Percentiles rank a stretch among this genome's conserved stretches.
Conservation (phyloP, 1,140 invertebrate genomes). For the Cepaea nemoralis region DNA sequence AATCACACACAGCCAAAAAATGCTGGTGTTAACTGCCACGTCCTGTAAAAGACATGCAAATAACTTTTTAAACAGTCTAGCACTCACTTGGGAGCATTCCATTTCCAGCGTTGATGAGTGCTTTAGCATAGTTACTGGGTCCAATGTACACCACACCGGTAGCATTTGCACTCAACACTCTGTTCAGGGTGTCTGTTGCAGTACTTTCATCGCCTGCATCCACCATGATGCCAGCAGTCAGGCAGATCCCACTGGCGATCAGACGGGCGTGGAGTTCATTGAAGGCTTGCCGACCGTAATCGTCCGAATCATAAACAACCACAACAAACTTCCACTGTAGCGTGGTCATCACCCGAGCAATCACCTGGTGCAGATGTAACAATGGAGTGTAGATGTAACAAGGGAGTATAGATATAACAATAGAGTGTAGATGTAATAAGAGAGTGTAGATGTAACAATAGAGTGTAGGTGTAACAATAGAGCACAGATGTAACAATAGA, state of each 20-base stretch:
- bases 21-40: too few relatives aligned
- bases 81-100: conserved; percentile 27
- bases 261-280: conserved; percentile 58
- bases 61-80: not conserved
- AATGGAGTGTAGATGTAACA: not conserved
- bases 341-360: conserved; percentile 67
- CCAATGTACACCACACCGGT: conserved; percentile 53
- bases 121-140: conserved; percentile 35
- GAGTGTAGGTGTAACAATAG: too few relatives aligned
- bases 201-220: conserved; percentile 44
- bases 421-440: too few relatives aligned
- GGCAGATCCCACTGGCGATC: conserved; percentile 57
- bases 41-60: too few relatives aligned
- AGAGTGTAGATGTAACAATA: too few relatives aligned
- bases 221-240: conserved; percentile 56
- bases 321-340: conserved; percentile 71
- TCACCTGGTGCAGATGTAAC: conserved; percentile 56
- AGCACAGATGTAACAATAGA: too few relatives aligned
- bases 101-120: conserved; percentile 50
- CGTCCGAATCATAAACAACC: conserved; percentile 70
- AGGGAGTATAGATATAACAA: too few relatives aligned
- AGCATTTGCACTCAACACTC: conserved; percentile 39
- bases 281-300: conserved; percentile 62
- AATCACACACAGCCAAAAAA: too few relatives aligned
- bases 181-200: conserved; percentile 44